Evolutionary conservation across 2,797 vertebrate species (phyloP).

Genomic region (Phalanger gymnotis): DNA sequence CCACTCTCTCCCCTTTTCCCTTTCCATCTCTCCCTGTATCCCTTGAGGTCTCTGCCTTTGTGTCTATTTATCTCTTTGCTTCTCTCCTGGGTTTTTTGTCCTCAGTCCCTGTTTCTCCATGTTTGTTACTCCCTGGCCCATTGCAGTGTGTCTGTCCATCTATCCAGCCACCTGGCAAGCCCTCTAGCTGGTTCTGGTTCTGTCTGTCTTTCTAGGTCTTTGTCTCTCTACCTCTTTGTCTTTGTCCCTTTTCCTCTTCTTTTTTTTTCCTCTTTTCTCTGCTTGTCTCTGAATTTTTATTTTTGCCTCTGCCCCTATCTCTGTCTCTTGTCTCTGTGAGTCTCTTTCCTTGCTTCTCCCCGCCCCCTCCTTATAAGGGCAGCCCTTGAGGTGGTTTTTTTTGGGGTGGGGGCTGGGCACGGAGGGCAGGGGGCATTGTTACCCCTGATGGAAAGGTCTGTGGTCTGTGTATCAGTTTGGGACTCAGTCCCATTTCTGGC

Average conservation of each 20-base stretch:
- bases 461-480: neutral
- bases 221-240: neutral
- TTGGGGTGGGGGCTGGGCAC: too few relatives aligned
- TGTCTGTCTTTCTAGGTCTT: neutral
- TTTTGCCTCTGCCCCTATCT: fast-evolving
- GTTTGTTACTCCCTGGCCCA: neutral
- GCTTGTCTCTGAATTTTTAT: neutral
- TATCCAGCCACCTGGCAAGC: neutral
- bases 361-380: too few relatives aligned
- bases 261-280: neutral
- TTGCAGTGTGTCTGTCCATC: neutral
- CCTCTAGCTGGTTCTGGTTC: neutral
- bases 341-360: too few relatives aligned
- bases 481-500: neutral
- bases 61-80: neutral
- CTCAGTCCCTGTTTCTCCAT: too few relatives aligned
- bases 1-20: neutral
- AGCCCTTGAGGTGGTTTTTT: neutral
- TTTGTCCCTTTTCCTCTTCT: too few relatives aligned
- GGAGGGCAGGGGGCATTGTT: neutral
- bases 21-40: neutral
- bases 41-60: neutral
- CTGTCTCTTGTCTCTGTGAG: neutral
- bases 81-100: neutral
- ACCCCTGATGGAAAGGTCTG: neutral